Conservation (phyloP, 2,113 vertebrate species). For the Muntiacus muntjak region DNA sequence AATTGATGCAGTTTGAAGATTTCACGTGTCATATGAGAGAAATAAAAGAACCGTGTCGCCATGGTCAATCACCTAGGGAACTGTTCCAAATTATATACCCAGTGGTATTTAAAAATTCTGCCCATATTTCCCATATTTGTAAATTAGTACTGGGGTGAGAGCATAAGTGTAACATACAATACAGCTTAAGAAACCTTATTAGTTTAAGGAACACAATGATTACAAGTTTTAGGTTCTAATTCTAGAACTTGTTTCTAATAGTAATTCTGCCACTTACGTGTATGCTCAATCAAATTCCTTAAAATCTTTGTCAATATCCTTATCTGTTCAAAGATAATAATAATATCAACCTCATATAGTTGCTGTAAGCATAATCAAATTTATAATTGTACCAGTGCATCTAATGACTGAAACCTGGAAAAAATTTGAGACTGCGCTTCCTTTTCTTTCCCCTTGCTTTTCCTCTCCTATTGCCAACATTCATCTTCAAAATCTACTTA, state of each 20-base stretch:
- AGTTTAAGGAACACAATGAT: neutral
- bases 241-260: neutral
- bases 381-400: neutral
- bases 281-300: neutral
- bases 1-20: neutral
- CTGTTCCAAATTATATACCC: neutral
- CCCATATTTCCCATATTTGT: neutral
- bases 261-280: neutral
- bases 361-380: neutral
- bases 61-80: neutral
- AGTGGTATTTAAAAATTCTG: neutral
- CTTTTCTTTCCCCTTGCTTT: neutral
- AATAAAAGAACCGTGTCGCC: neutral
- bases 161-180: neutral
- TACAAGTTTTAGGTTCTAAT: neutral
- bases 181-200: neutral
- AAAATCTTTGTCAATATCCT: neutral
- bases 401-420: neutral
- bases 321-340: neutral
- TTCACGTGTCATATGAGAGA: neutral
- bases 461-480: neutral
- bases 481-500: neutral
- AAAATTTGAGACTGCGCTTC: neutral
- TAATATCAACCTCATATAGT: neutral
- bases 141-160: neutral